phyloP scores from a whole-genome alignment of 2,797 vertebrate species.

The Scarus forsteni region DNA sequence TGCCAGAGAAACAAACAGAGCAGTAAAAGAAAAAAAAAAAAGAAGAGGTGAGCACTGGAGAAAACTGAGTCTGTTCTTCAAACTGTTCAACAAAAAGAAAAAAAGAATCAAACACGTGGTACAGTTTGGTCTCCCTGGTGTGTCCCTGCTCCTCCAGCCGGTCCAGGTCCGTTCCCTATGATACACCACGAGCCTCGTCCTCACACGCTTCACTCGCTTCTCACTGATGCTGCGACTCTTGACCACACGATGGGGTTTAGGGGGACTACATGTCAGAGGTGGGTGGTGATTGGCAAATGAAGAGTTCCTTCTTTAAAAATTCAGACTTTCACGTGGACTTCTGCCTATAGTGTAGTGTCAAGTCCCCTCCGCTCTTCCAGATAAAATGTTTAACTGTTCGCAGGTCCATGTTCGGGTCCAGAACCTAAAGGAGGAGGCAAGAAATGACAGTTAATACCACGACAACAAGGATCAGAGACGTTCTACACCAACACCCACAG shows the following conservation, averaged over 20 bases:
- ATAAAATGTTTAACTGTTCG: conserved; percentile 99
- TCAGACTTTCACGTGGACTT: conserved; percentile 92
- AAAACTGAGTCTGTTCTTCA: conserved; percentile 54
- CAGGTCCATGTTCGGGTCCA: conserved; percentile 99
- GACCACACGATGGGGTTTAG: conserved; percentile 72
- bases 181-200: conserved; percentile 73
- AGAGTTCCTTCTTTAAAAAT: conserved; percentile 71
- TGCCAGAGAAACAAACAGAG: conserved; percentile 56
- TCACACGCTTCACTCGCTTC: conserved; percentile 80
- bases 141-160: conserved; percentile 61
- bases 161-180: conserved; percentile 67
- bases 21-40: conserved; percentile 31
- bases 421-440: conserved; percentile 83
- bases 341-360: conserved; percentile 98
- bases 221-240: conserved; percentile 70
- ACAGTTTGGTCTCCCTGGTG: conserved; percentile 49
- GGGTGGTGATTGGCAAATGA: conserved; percentile 83
- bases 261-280: conserved; percentile 79
- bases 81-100: conserved; percentile 52
- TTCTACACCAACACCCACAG: too few relatives aligned
- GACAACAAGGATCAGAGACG: not conserved
- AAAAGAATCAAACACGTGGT: conserved; percentile 9
- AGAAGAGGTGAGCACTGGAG: conserved; percentile 34
- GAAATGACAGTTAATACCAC: conserved; percentile 12
- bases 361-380: conserved; percentile 98